Evolutionary conservation across 2,113 vertebrate genomes (phyloP).

Genomic region (Salminus brasiliensis): DNA sequence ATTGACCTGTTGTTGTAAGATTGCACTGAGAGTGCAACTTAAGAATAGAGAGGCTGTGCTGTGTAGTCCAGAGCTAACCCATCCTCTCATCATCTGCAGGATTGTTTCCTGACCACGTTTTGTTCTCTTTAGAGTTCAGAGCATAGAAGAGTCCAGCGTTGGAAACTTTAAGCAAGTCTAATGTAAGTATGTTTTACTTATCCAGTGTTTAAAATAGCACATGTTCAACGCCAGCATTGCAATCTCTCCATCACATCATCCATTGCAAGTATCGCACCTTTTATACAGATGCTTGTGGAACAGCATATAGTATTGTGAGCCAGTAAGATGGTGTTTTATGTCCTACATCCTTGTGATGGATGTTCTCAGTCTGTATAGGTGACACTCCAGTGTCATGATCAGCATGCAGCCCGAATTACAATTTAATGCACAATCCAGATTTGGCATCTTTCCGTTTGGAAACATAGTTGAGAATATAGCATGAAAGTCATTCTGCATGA

Average conservation of each 20-base stretch:
- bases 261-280: background rate
- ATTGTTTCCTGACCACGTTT: constrained; percentile 41
- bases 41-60: constrained; percentile 1
- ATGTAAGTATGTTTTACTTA: constrained; percentile 83
- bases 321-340: background rate
- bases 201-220: background rate
- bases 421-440: background rate
- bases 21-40: no score
- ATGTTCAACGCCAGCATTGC: background rate
- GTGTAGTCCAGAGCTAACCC: constrained; percentile 7
- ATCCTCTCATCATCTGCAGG: constrained; percentile 36
- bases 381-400: background rate
- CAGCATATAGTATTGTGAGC: background rate
- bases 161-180: constrained; percentile 93
- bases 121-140: constrained; percentile 76
- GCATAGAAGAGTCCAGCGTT: constrained; percentile 83
- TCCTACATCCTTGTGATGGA: background rate
- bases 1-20: no score
- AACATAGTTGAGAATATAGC: background rate
- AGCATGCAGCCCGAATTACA: constrained; percentile 23
- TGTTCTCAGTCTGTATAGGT: background rate
- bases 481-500: constrained; percentile 26
- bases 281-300: background rate
- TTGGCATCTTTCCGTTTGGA: background rate
- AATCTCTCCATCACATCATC: background rate